A percentile compares a stretch with the other conserved stretches of the same genome.
Conservation (phyloP, 1,140 invertebrate genomes). For the Holotrichia oblita region DNA sequence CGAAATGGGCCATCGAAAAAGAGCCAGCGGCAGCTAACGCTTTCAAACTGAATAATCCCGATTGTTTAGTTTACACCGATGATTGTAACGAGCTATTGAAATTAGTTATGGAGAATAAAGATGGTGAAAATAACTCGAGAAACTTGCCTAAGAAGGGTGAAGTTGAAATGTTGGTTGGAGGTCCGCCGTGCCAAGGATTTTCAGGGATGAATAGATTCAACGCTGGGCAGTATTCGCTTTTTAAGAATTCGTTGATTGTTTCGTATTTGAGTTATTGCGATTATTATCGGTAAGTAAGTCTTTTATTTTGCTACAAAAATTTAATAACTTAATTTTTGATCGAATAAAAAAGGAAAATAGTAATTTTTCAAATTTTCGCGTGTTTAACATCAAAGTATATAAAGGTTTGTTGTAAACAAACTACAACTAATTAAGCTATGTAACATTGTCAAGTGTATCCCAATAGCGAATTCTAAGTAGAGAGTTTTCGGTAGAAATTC, state of each 20-base stretch:
- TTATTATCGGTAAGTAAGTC: constrained; percentile 75
- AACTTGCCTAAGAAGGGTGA: constrained; percentile 80
- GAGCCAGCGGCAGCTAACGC: constrained; percentile 82
- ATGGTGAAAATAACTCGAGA: constrained; percentile 64
- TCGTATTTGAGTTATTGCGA: constrained; percentile 88
- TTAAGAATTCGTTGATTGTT: constrained; percentile 90
- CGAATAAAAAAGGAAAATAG: too few species aligned
- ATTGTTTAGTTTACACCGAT: constrained; percentile 79
- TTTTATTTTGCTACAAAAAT: too few species aligned
- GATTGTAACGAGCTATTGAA: constrained; percentile 83
- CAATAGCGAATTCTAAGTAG: too few species aligned
- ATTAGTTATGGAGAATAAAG: constrained; percentile 69
- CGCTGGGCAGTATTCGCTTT: constrained; percentile 84
- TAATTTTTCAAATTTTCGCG: too few species aligned
- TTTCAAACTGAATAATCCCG: constrained; percentile 81
- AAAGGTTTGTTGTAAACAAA: too few species aligned
- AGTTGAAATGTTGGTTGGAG: constrained; percentile 86
- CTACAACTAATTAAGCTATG: too few species aligned
- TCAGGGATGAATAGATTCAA: constrained; percentile 92
- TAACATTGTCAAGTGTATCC: too few species aligned
- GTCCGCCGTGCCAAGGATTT: constrained; percentile 93
- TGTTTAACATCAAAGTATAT: too few species aligned
- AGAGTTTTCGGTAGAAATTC: too few species aligned
- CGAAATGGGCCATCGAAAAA: constrained; percentile 85
- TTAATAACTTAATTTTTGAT: too few species aligned